Conservation (phyloP, 2,113 vertebrate species). For the Trinectes maculatus region DNA sequence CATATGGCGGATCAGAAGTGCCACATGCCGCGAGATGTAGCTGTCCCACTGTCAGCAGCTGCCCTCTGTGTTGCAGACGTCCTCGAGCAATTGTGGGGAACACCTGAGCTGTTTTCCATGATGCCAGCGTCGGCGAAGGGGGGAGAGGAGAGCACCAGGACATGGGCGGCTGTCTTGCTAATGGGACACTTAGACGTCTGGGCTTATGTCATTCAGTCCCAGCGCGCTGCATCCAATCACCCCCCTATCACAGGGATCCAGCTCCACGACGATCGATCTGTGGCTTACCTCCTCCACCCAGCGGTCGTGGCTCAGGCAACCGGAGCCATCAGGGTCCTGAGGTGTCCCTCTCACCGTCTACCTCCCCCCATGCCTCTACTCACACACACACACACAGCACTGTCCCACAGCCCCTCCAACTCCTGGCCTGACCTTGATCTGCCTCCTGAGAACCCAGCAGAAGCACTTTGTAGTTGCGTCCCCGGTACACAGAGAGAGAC, state of each 20-base stretch:
- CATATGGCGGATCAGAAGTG: constrained; percentile 56
- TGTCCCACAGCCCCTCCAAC: constrained; percentile 54
- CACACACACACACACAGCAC: constrained; percentile 41
- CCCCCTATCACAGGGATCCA: constrained; percentile 76
- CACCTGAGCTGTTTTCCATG: constrained; percentile 75
- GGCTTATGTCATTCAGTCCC: constrained; percentile 81
- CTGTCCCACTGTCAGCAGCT: constrained; percentile 33
- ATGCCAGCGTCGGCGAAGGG: constrained; percentile 38
- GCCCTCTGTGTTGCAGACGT: constrained; percentile 44
- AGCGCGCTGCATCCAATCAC: constrained; percentile 79
- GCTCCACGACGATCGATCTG: constrained; percentile 83
- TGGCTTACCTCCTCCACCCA: constrained; percentile 78
- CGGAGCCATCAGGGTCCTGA: constrained; percentile 79
- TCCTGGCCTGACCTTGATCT: constrained; percentile 80
- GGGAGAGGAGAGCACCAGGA: constrained; percentile 46
- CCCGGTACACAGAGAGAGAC: constrained; percentile 26
- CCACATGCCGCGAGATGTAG: constrained; percentile 37
- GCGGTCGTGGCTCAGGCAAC: constrained; percentile 79
- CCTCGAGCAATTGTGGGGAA: constrained; percentile 59
- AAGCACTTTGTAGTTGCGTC: constrained; percentile 49
- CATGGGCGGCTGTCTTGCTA: constrained; percentile 80
- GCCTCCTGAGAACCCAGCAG: constrained; percentile 57
- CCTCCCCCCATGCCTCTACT: constrained; percentile 54
- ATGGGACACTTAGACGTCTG: constrained; percentile 86
- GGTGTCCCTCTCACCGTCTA: constrained; percentile 79